Evolutionary conservation across 2,888 invertebrate species (phyloP), one percentile per base, ranked within the genome.

Genomic region (Phalera bucephala): DNA sequence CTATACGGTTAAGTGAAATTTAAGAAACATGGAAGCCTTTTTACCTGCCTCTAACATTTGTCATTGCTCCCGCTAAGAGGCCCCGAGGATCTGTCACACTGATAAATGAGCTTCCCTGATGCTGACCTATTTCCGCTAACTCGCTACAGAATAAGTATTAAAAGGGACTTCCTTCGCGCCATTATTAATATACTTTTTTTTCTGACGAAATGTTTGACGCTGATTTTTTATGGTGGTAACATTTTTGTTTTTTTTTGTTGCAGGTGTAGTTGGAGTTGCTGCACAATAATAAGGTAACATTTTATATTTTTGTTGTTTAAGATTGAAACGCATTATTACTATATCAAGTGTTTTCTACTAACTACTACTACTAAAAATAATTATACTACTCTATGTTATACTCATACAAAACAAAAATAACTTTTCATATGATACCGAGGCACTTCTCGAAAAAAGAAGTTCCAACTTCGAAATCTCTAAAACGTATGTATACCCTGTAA

Each of bases 31-130:
- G 51, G 35, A 63, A 63, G n/a, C 52, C 65, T 80, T 80, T 80
- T 79, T 81, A 86, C 86, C 85, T 87, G 84, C 74, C 83, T 82
- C 61, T 54, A 56, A 69, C 83, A 86, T 86, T 85, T 79, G 83
- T 86, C 86, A 86, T 77, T 46, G 58, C 50, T 51, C 57, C 59
- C 54, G 39, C 54, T 70, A 71, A 73, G 67, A 70, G 66, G 59
- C 52, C 36, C 40, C 64, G 5, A 7, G 68, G 77, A 84, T 85
- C 84, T 82, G 85, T 84, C 85, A 64, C 61, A 26, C 46, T 86
- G 87, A 88, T 80, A 84, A 87, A 88, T 69, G 83, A 72, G 54
- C 49, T 40, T 40, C 30, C 48, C 62, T 82, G 82, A 84, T 82
- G 83, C 67, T 10, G 20, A 20, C 31, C 31, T 14, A 22, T 31